A percentile compares a stretch with the other conserved stretches of the same genome.
Evolutionary conservation across 2,888 invertebrate species (phyloP).

Genomic region (Thereva unica): DNA sequence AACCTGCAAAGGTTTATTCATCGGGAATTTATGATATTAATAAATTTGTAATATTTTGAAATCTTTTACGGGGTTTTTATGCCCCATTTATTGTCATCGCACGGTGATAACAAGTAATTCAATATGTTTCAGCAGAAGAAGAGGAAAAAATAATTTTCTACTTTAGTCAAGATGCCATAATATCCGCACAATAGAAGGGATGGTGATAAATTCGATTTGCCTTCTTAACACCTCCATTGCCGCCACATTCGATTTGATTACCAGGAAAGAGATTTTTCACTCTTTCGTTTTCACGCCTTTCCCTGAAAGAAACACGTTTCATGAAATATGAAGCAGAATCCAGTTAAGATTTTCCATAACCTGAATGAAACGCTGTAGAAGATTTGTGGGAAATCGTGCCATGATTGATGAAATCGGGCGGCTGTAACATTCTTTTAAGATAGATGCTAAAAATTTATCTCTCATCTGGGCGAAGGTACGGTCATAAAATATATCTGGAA

Average conservation of each 20-base stretch:
- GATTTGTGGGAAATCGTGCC: constrained; percentile 4
- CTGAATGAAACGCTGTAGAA: not conserved
- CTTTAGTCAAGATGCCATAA: not conserved
- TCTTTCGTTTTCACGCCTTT: not conserved
- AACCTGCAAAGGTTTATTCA: too few relatives aligned
- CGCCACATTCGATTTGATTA: constrained; percentile 1
- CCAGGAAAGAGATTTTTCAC: not conserved
- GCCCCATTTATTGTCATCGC: too few relatives aligned
- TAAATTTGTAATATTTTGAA: too few relatives aligned
- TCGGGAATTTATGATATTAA: too few relatives aligned
- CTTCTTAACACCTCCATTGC: constrained; percentile 20
- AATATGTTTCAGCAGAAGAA: too few relatives aligned
- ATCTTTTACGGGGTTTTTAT: too few relatives aligned
- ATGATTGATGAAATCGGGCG: constrained; percentile 7
- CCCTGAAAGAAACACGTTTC: constrained; percentile 1
- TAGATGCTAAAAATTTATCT: not conserved
- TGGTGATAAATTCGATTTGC: constrained; percentile 20
- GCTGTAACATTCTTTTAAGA: not conserved
- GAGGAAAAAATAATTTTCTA: too few relatives aligned
- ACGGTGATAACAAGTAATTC: too few relatives aligned
- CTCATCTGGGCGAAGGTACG: constrained; percentile 11
- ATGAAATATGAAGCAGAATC: constrained; percentile 1
- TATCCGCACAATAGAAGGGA: not conserved
- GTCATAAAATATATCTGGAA: constrained; percentile 8
- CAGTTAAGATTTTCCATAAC: constrained; percentile 3